Evolutionary conservation across 2,797 vertebrate species (phyloP).

Genomic region (Xenops minutus): DNA sequence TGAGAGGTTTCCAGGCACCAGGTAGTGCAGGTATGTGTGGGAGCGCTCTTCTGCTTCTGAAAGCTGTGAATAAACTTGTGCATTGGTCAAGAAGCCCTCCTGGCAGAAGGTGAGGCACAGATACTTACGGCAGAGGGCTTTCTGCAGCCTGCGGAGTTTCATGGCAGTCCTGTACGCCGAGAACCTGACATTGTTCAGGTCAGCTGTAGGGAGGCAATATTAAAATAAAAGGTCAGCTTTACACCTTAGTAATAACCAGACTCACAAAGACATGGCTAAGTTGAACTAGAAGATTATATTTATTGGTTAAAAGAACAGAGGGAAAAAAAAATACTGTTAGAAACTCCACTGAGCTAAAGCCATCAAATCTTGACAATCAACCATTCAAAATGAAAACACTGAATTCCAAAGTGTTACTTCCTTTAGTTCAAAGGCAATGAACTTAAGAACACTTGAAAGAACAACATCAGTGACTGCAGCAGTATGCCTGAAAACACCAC

Average conservation of each 20-base stretch:
- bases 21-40: not conserved
- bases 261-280: not conserved
- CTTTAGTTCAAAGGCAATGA: conserved; percentile 6
- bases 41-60: not conserved
- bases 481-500: not conserved
- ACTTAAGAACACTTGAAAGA: not conserved
- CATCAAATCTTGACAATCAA: not conserved
- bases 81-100: not conserved
- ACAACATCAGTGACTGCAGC: not conserved
- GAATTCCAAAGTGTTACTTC: not conserved
- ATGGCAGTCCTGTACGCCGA: conserved; percentile 97
- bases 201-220: conserved; percentile 78
- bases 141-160: conserved; percentile 97
- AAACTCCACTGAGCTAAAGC: not conserved
- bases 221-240: conserved; percentile 30
- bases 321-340: not conserved
- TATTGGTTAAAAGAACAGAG: not conserved
- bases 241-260: not conserved
- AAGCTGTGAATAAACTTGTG: not conserved
- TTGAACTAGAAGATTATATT: not conserved
- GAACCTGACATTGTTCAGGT: conserved; percentile 98
- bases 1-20: not conserved
- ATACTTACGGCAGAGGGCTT: conserved; percentile 96
- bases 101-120: not conserved
- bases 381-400: not conserved